These are phyloP conservation scores for Nasua narica DNA, from an alignment of 2,797 vertebrate genomes.

Conservation along the genomic window DNA sequence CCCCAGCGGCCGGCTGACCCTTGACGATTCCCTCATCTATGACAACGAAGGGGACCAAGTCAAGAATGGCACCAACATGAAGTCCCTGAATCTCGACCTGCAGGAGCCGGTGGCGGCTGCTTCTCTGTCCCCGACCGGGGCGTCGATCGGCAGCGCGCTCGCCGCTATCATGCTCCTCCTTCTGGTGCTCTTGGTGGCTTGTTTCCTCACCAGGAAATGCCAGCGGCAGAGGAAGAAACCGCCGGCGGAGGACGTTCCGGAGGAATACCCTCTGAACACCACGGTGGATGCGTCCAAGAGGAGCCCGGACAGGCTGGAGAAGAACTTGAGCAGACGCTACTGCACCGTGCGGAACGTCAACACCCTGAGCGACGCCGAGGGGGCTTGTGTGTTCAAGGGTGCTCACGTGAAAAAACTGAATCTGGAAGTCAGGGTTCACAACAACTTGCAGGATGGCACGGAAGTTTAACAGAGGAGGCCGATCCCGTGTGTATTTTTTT, in stretches of 20 bases:
- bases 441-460: slow-evolving; percentile 94
- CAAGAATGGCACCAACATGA: slow-evolving; percentile 99
- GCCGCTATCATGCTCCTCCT: slow-evolving; percentile 88
- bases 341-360: slow-evolving; percentile 92
- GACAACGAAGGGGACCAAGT: slow-evolving; percentile 97
- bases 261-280: slow-evolving; percentile 94
- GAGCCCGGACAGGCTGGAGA: slow-evolving; percentile 82
- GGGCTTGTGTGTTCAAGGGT: slow-evolving; percentile 78
- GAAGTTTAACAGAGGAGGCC: slow-evolving; percentile 87
- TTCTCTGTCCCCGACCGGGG: slow-evolving; percentile 88
- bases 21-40: slow-evolving; percentile 96
- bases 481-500: slow-evolving; percentile 53
- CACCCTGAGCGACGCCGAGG: slow-evolving; percentile 83
- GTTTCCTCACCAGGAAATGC: slow-evolving; percentile 89
- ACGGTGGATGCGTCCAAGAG: slow-evolving; percentile 91
- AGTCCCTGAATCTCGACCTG: slow-evolving; percentile 90
- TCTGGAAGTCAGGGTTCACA: slow-evolving; percentile 94
- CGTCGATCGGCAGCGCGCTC: slow-evolving; percentile 90
- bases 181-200: slow-evolving; percentile 87
- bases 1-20: slow-evolving; percentile 80
- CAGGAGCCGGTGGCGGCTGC: slow-evolving; percentile 85
- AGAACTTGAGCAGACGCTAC: slow-evolving; percentile 87
- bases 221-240: slow-evolving; percentile 80
- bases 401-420: slow-evolving; percentile 92
- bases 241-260: slow-evolving; percentile 54